phyloP scores from a whole-genome alignment of 1,140 invertebrate species.

The Trichonephila inaurata region DNA sequence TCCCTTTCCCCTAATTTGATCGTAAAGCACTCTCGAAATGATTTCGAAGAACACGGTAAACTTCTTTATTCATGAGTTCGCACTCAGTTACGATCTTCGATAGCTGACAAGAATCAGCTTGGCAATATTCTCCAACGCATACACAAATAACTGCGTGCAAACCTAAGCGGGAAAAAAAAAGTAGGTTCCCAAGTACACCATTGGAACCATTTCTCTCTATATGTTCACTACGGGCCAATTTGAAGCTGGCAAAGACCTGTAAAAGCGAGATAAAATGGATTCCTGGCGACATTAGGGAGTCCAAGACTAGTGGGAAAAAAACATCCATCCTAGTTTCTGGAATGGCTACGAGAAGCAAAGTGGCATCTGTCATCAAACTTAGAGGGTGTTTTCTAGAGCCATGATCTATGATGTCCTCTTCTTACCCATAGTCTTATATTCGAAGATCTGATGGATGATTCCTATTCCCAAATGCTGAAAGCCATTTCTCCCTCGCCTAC shows the following conservation, averaged over 20 bases:
- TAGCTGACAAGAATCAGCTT: neutral
- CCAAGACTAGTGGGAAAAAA: neutral
- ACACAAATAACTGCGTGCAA: neutral
- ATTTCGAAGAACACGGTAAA: too few species aligned
- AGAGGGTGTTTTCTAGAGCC: conserved; percentile 47
- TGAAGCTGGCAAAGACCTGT: conserved; percentile 11
- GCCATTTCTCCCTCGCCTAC: neutral
- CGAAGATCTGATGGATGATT: conserved; percentile 45
- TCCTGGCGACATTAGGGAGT: conserved; percentile 36
- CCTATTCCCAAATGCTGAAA: conserved; percentile 20
- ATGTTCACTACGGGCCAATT: conserved; percentile 39
- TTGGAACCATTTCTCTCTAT: conserved; percentile 43
- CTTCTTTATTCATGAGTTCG: too few species aligned
- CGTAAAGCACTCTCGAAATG: too few species aligned
- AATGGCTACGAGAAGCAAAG: conserved; percentile 46
- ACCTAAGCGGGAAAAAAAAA: neutral
- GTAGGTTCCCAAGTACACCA: neutral
- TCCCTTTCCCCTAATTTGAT: too few species aligned
- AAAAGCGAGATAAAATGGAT: conserved; percentile 51
- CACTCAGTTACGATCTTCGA: neutral
- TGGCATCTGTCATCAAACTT: conserved; percentile 52
- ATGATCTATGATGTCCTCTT: conserved; percentile 51
- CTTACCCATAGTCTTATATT: conserved; percentile 45
- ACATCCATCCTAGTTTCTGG: conserved; percentile 58
- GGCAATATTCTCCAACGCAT: neutral